Conservation (phyloP, 1,140 invertebrate species). For the fruit fly (Drosophila melanogaster) region DNA sequence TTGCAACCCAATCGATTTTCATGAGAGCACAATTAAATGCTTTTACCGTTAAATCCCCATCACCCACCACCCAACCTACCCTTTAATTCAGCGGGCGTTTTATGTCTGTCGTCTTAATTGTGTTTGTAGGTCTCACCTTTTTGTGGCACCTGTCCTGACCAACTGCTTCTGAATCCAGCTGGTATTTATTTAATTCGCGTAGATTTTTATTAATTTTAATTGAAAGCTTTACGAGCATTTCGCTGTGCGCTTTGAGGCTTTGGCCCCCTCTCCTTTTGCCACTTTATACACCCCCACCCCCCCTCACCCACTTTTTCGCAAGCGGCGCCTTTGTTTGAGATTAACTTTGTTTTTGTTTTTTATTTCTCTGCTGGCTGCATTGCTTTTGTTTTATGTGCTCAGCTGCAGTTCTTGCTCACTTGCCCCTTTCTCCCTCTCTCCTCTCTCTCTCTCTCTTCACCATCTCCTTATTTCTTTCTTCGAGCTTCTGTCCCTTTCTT, state of each 20-base stretch:
- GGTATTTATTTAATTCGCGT: conserved; percentile 79
- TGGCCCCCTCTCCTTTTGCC: no score
- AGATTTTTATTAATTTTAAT: conserved; percentile 83
- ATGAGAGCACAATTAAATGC: background rate
- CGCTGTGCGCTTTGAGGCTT: conserved; percentile 33
- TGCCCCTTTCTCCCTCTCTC: no score
- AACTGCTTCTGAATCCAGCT: background rate
- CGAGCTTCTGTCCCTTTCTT: background rate
- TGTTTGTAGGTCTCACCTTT: conserved; percentile 4
- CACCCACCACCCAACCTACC: background rate
- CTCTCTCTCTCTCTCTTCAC: background rate
- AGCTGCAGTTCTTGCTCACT: conserved; percentile 25
- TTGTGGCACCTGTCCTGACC: conserved; percentile 11
- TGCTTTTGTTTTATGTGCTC: conserved; percentile 30
- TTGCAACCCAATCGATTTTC: background rate
- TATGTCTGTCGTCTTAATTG: background rate
- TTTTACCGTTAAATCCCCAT: background rate
- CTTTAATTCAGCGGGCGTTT: background rate
- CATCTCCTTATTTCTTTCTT: background rate
- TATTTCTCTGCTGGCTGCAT: conserved; percentile 9
- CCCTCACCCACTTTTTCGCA: background rate
- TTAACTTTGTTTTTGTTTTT: conserved; percentile 35
- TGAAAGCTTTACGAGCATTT: conserved; percentile 80
- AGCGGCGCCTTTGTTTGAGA: conserved; percentile 63
- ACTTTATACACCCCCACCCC: background rate